A percentile compares a stretch with the other conserved stretches of the same genome.
Evolutionary conservation across 2,113 vertebrate species (phyloP).

Genomic region (Gavia stellata): DNA sequence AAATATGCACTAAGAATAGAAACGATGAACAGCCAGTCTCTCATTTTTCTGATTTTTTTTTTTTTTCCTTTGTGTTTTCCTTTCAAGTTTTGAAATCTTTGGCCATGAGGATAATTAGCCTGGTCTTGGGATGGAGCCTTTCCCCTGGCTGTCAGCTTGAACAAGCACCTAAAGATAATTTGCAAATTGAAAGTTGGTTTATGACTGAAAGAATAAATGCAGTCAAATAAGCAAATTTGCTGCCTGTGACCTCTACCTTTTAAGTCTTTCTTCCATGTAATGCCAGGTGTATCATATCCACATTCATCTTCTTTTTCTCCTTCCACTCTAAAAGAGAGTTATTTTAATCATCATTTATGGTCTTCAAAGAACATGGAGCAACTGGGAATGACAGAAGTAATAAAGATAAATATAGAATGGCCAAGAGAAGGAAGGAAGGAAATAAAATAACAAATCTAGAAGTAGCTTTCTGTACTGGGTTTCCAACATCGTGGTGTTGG

Average conservation of each 20-base stretch:
- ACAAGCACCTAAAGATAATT: conserved; percentile 43
- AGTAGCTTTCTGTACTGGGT: background rate
- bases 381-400: background rate
- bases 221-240: conserved; percentile 23
- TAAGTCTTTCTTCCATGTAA: background rate
- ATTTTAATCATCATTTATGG: background rate
- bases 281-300: background rate
- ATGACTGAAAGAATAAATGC: background rate
- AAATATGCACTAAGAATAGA: conserved; percentile 17
- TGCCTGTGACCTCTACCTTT: background rate
- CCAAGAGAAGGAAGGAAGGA: background rate
- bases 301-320: background rate
- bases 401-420: background rate
- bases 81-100: conserved; percentile 48
- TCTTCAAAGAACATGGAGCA: background rate
- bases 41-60: background rate
- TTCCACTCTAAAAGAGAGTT: background rate
- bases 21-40: conserved; percentile 1
- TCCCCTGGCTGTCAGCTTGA: conserved; percentile 31
- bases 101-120: conserved; percentile 42
- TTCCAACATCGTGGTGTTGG: background rate
- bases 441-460: background rate
- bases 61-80: background rate
- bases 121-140: background rate
- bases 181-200: conserved; percentile 14